phyloP scores from a whole-genome alignment of 2,888 invertebrate genomes.

The Rhagium mordax region DNA sequence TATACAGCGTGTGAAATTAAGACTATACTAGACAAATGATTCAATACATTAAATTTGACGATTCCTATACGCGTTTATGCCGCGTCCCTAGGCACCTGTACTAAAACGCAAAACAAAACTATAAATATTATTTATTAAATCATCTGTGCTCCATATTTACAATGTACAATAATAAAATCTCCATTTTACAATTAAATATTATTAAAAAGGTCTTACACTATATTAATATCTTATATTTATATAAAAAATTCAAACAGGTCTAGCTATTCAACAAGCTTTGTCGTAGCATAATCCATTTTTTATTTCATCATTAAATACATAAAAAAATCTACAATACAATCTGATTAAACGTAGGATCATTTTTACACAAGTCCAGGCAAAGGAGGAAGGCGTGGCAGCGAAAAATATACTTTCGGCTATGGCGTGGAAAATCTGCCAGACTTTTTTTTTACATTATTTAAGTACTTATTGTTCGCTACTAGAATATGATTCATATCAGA shows the following conservation, averaged over 20 bases:
- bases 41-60: too few species aligned
- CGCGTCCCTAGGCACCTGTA: too few species aligned
- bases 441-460: too few species aligned
- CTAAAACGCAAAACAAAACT: conserved; percentile 56
- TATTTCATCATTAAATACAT: conserved; percentile 21
- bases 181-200: conserved; percentile 63
- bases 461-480: too few species aligned
- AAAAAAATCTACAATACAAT: not conserved
- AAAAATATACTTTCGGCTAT: not conserved
- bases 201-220: conserved; percentile 58
- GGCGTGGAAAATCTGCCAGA: too few species aligned
- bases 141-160: conserved; percentile 69
- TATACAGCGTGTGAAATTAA: too few species aligned
- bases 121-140: conserved; percentile 69
- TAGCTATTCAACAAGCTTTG: conserved; percentile 37
- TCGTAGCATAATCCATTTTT: conserved; percentile 48
- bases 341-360: not conserved
- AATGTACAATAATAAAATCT: conserved; percentile 68
- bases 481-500: too few species aligned
- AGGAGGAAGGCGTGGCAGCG: not conserved
- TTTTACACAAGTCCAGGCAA: not conserved
- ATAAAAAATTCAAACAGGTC: conserved; percentile 43
- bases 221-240: conserved; percentile 44
- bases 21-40: too few species aligned
- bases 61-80: too few species aligned